Conservation (phyloP, 1,140 invertebrate species). For the Hyles euphorbiae region DNA sequence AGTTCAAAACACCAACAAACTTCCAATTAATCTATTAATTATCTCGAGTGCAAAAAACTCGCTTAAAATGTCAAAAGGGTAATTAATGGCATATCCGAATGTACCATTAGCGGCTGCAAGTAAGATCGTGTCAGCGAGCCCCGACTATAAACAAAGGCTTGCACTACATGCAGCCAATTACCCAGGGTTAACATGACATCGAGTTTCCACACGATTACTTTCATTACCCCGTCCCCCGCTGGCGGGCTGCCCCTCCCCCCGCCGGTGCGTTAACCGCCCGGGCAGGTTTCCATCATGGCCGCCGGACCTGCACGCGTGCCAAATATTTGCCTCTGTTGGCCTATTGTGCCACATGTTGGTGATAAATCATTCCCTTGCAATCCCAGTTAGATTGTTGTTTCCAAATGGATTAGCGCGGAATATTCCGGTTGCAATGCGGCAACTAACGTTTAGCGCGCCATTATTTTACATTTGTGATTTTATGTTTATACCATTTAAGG, state of each 20-base stretch:
- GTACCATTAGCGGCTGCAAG: not conserved
- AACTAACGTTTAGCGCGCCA: too few species aligned
- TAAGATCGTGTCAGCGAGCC: not conserved
- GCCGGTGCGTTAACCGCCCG: conserved; percentile 3
- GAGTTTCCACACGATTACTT: conserved; percentile 2
- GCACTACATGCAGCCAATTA: conserved; percentile 2
- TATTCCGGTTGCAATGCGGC: too few species aligned
- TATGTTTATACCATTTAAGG: too few species aligned
- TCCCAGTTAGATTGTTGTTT: too few species aligned
- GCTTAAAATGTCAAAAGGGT: too few species aligned
- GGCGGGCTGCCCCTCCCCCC: not conserved
- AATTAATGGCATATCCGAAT: too few species aligned
- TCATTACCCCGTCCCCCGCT: not conserved
- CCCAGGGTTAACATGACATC: conserved; percentile 6
- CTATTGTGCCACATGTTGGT: not conserved
- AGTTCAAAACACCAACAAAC: too few species aligned
- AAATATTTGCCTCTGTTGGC: conserved; percentile 12
- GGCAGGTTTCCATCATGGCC: conserved; percentile 7
- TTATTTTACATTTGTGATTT: too few species aligned
- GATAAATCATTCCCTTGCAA: not conserved
- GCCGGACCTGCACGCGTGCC: conserved; percentile 6
- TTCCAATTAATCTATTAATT: too few species aligned
- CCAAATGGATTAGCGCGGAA: too few species aligned
- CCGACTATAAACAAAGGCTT: too few species aligned
- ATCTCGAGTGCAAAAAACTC: too few species aligned